phyloP scores from a whole-genome alignment of 2,797 vertebrate genomes.

The Sebastes hopkinsi region DNA sequence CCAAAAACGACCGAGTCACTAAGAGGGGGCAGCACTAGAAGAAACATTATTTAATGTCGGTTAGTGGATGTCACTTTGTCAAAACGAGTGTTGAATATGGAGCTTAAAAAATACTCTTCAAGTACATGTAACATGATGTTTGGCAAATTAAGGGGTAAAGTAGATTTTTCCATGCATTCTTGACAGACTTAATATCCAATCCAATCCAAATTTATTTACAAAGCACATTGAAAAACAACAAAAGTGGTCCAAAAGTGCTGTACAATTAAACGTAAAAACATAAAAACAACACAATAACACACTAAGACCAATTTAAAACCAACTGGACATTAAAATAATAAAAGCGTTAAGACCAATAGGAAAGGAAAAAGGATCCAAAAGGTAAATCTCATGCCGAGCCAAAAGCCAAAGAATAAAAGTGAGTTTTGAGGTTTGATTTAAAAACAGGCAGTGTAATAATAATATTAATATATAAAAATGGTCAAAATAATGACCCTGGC shows the following conservation, averaged over 20 bases:
- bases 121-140: background rate
- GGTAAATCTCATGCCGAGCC: no score
- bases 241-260: accelerated
- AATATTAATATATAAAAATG: background rate
- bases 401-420: no score
- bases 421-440: no score
- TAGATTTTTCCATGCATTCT: background rate
- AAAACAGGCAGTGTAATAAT: no score
- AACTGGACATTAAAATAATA: accelerated
- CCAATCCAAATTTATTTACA: no score
- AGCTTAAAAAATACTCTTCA: background rate
- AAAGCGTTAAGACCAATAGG: no score
- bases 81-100: background rate
- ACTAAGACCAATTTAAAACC: no score
- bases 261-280: no score
- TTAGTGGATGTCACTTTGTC: background rate
- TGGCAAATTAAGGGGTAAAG: background rate
- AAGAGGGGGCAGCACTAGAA: background rate
- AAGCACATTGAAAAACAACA: no score
- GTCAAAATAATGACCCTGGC: background rate
- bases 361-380: no score
- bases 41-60: background rate
- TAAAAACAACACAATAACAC: no score
- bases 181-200: background rate
- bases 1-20: no score